Conservation (phyloP, 1,140 invertebrate genomes). For the Acromyrmex echinatior region DNA sequence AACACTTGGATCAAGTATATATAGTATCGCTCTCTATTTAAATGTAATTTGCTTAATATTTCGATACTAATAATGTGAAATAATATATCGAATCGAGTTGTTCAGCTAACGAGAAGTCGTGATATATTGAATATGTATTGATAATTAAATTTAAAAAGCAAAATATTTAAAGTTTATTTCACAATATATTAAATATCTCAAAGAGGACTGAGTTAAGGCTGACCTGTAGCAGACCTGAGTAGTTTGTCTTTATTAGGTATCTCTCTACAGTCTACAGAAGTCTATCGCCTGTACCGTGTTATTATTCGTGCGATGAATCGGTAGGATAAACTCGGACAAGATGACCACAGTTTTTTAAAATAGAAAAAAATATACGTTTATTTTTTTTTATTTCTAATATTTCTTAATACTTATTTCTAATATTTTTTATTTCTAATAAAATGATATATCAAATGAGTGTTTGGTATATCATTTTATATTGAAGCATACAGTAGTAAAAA, state of each 20-base stretch:
- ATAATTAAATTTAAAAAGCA: slow-evolving; percentile 10
- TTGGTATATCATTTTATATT: too few species aligned
- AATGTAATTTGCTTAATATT: slow-evolving; percentile 27
- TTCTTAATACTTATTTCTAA: too few species aligned
- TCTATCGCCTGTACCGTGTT: neutral
- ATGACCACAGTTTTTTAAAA: too few species aligned
- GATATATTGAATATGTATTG: neutral
- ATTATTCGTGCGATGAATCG: neutral
- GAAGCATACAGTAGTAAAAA: too few species aligned
- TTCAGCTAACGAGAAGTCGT: neutral
- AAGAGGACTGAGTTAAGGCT: neutral
- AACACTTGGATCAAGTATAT: neutral
- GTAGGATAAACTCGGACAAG: too few species aligned
- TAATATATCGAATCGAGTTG: neutral
- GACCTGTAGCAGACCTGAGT: too few species aligned
- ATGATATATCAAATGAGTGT: too few species aligned
- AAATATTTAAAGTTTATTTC: slow-evolving; percentile 17
- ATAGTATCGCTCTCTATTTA: slow-evolving; percentile 8
- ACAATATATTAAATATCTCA: neutral
- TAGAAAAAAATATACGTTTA: too few species aligned
- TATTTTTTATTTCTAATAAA: too few species aligned
- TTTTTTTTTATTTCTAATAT: too few species aligned
- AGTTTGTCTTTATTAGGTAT: neutral
- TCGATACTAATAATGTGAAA: neutral
- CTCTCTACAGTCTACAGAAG: neutral